Conservation (phyloP, 1,140 invertebrate species). For the Drosophila sp. region DNA sequence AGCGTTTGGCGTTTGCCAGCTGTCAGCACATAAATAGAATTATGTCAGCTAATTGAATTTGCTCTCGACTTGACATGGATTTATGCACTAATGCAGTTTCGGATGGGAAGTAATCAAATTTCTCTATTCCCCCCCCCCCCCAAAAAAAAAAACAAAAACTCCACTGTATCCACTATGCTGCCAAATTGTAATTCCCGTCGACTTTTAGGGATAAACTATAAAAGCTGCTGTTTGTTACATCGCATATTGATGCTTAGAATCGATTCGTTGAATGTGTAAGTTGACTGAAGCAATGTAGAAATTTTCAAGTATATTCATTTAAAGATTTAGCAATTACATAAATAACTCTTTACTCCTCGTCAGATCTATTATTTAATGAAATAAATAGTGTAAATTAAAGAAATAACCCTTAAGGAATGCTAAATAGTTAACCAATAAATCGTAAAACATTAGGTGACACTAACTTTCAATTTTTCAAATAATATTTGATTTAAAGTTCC, state of each 20-base stretch:
- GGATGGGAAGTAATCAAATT: slow-evolving; percentile 64
- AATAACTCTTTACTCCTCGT: too few species aligned
- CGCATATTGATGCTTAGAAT: slow-evolving; percentile 14
- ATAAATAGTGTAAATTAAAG: too few species aligned
- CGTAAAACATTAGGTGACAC: too few species aligned
- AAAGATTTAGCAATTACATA: not conserved
- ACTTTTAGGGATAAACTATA: slow-evolving; percentile 13
- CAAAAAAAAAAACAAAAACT: too few species aligned
- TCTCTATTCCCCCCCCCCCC: slow-evolving; percentile 9
- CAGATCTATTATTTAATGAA: too few species aligned
- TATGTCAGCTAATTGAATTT: slow-evolving; percentile 81
- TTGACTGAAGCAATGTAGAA: not conserved
- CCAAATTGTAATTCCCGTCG: not conserved
- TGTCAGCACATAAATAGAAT: slow-evolving; percentile 78
- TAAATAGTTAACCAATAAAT: too few species aligned
- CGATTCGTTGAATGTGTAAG: not conserved
- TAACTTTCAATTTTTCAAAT: too few species aligned
- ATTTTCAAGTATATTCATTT: not conserved
- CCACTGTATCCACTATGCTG: not conserved
- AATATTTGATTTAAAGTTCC: too few species aligned
- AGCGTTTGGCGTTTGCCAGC: slow-evolving; percentile 71
- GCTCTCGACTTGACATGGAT: slow-evolving; percentile 75
- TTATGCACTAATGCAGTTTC: slow-evolving; percentile 78
- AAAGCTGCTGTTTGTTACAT: slow-evolving; percentile 24
- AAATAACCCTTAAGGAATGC: too few species aligned